Conservation (phyloP, 2,888 invertebrate species). For the Drosophila paracracens region DNA sequence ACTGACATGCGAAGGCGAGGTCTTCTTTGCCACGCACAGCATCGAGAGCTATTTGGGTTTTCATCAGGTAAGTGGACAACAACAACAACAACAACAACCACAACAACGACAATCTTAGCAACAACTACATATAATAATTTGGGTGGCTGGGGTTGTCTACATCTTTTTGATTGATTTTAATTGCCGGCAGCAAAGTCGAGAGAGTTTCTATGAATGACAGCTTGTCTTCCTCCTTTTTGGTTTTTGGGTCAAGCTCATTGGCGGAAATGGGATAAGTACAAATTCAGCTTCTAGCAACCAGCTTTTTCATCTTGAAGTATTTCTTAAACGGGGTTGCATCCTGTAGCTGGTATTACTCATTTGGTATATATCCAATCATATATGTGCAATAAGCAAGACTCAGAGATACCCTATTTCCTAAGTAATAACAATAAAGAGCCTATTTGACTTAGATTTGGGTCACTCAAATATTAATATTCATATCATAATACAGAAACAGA, state of each 20-base stretch:
- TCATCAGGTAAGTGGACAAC: constrained; percentile 94
- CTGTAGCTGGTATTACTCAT: background rate
- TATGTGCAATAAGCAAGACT: background rate
- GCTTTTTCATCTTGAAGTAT: background rate
- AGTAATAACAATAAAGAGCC: background rate
- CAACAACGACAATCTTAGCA: constrained; percentile 14
- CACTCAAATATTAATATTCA: background rate
- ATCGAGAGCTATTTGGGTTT: constrained; percentile 99
- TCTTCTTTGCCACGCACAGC: constrained; percentile 99
- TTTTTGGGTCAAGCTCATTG: constrained; percentile 69
- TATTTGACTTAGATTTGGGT: background rate
- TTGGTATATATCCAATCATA: background rate
- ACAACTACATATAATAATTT: constrained; percentile 7
- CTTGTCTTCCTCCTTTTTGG: constrained; percentile 3
- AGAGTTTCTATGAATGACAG: constrained; percentile 47
- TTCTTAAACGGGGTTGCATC: background rate
- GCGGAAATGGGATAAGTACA: constrained; percentile 53
- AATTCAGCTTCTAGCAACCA: background rate
- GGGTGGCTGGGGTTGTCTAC: constrained; percentile 18
- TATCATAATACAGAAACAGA: background rate
- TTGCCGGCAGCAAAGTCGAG: constrained; percentile 43
- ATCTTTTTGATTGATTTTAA: constrained; percentile 75
- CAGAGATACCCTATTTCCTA: background rate
- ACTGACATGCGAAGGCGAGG: constrained; percentile 99
- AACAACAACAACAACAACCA: constrained; percentile 20